Base-by-base conservation (phyloP, 92 coral and sea anemone genomes). In the Phenganax stokvisi region DNA sequence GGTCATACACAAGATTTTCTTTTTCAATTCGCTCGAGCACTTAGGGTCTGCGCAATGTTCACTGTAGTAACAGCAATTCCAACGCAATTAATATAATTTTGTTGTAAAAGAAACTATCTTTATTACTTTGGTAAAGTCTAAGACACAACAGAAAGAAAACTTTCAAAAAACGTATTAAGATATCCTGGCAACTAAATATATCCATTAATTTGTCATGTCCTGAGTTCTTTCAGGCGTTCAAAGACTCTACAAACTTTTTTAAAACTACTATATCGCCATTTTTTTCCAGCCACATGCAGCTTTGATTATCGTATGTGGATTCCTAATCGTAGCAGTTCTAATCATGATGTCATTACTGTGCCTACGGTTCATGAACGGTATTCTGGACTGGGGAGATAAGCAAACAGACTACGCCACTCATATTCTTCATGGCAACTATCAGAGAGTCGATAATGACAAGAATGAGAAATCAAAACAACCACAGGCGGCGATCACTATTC, bases 331-430 rank as follows among this genome's bases (percentile, higher is more conserved):
- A 37, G 72, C 72, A 30, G 51, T 66, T 30, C 6, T 30, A 7
- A 53, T 52, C 8, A 78, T 78, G 82, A 63, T 78, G n/a, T 78
- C 82, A 10, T 51, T 78, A 59, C 51, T 78, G 51, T 78, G 82
- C 30, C 44, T 78, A 58, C 82, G 82, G n/a, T 78, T 78, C 53
- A 78, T 78, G 72, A 78, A 78, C 28, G 72, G 82, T 27, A 62
- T 78, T 54, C 44, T 78, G 63, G 82, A 78, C 29, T 78, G 82
- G 82, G 82, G 82, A 78, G 82, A 61, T 44, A 62, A 62, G 53
- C 57, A 63, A 37, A 27, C 57, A 17, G 82, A 78, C 54, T 54
- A 63, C 17, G 58, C 72, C 7, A 54, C 58, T 66, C 72, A 66
- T 15, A 13, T 78, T 44, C 56, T 62, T 7, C 61, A 78, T 30